phyloP scores from a whole-genome alignment of 2,113 vertebrate species.

The Acanthochromis polyacanthus region DNA sequence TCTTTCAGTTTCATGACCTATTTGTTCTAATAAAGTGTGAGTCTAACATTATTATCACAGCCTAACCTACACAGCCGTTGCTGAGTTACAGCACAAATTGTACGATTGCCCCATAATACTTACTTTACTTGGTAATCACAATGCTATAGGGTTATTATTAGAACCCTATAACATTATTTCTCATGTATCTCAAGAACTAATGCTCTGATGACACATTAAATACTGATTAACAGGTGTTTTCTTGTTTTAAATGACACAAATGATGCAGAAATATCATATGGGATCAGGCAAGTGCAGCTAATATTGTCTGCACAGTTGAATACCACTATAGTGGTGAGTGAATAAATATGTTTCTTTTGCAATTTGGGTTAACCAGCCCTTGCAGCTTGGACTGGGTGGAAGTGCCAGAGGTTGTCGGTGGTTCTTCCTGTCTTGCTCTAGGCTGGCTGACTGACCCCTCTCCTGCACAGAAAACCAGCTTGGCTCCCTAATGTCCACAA shows the following conservation, averaged over 20 bases:
- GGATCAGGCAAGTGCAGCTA: background rate
- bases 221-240: too few species aligned
- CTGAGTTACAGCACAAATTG: too few species aligned
- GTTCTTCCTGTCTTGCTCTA: slow-evolving; percentile 38
- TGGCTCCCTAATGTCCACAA: slow-evolving; percentile 48
- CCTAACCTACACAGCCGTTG: too few species aligned
- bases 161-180: too few species aligned
- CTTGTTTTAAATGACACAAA: background rate
- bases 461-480: slow-evolving; percentile 32
- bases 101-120: too few species aligned
- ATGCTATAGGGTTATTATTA: too few species aligned
- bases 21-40: too few species aligned
- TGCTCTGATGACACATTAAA: too few species aligned
- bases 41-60: too few species aligned
- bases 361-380: slow-evolving; percentile 22
- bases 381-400: slow-evolving; percentile 5
- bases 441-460: slow-evolving; percentile 39
- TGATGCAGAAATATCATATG: background rate
- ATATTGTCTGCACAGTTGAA: background rate
- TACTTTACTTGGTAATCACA: too few species aligned
- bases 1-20: too few species aligned
- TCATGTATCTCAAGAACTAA: too few species aligned
- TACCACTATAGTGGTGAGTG: background rate
- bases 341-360: background rate
- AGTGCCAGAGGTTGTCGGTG: slow-evolving; percentile 31